Percentiles rank a stretch among this genome's conserved stretches.
phyloP scores from a whole-genome alignment of 2,113 vertebrate genomes.

The Phaetusa simplex region DNA sequence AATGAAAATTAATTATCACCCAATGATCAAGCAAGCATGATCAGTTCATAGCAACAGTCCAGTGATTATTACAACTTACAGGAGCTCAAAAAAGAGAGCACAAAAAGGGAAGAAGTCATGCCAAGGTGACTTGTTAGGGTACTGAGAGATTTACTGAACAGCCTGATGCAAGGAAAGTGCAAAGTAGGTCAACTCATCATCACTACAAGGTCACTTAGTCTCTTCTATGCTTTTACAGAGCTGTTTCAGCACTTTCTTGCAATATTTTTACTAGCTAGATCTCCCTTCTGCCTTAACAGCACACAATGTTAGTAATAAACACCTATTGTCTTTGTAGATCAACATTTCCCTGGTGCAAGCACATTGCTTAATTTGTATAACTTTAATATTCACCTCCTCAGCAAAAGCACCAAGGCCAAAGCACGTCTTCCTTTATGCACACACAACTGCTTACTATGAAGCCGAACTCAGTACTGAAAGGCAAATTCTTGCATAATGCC shows the following conservation, averaged over 20 bases:
- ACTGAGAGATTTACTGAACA: neutral
- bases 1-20: neutral
- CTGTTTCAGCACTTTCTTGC: neutral
- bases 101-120: neutral
- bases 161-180: neutral
- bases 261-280: neutral
- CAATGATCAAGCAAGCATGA: accelerated
- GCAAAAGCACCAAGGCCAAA: neutral
- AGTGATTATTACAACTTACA: accelerated
- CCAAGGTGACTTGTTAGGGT: neutral
- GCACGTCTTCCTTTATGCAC: neutral
- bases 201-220: neutral
- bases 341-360: neutral
- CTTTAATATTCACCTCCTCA: neutral
- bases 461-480: accelerated
- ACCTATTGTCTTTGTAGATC: neutral
- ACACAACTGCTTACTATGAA: neutral
- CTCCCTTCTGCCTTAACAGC: neutral
- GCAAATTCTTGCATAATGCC: neutral
- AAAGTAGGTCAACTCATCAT: neutral
- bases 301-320: neutral
- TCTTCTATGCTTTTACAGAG: neutral
- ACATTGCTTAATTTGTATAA: neutral
- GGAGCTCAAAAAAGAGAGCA: neutral
- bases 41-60: neutral